These are phyloP conservation scores for Corythornis madagascariensis DNA, from an alignment of 2,113 vertebrate genomes.

Conservation along the genomic window DNA sequence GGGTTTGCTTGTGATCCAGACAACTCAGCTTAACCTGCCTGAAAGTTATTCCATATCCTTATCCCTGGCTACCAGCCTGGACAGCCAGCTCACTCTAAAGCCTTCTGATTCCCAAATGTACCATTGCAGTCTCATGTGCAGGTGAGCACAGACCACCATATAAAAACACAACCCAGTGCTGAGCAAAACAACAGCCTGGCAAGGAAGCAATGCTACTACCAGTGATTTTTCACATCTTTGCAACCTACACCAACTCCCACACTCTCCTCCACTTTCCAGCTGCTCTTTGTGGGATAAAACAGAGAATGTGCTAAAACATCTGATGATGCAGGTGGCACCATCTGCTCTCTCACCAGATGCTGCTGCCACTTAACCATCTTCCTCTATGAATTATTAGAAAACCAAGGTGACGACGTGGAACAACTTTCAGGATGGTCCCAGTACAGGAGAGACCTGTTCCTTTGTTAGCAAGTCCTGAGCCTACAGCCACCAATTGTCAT, in stretches of 20 bases:
- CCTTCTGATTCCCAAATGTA: not conserved
- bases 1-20: not conserved
- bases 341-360: slow-evolving; percentile 65
- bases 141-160: not conserved
- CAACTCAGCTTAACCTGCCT: not conserved
- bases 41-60: not conserved
- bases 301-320: slow-evolving; percentile 62
- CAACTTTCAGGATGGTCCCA: not conserved
- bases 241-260: slow-evolving; percentile 43
- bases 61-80: not conserved
- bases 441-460: not conserved
- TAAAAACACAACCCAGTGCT: not conserved
- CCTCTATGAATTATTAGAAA: not conserved
- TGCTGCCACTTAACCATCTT: slow-evolving; percentile 1
- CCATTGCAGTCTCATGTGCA: not conserved
- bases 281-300: slow-evolving; percentile 12
- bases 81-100: not conserved
- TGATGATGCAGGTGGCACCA: slow-evolving; percentile 68
- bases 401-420: not conserved
- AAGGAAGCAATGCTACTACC: slow-evolving; percentile 4
- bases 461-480: not conserved
- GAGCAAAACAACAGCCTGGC: slow-evolving; percentile 16
- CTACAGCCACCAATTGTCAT: not conserved
- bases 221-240: slow-evolving; percentile 58
- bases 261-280: slow-evolving; percentile 14